phyloP scores from a whole-genome alignment of 2,888 invertebrate genomes.

The Cinara cedri region DNA sequence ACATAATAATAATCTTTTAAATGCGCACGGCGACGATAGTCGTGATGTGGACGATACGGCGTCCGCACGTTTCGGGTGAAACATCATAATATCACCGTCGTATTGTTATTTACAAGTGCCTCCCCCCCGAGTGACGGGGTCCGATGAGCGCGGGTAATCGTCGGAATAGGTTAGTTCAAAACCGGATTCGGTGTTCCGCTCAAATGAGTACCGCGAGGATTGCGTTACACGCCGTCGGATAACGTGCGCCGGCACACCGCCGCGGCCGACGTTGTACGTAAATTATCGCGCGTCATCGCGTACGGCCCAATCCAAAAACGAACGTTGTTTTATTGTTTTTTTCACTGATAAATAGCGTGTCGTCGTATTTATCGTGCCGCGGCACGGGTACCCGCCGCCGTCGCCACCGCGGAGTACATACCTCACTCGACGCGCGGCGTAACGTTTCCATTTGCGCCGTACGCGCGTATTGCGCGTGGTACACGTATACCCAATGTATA shows the following conservation, averaged over 20 bases:
- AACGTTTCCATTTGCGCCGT: slow-evolving; percentile 23
- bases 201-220: slow-evolving; percentile 1
- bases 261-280: too few species aligned
- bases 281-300: too few species aligned
- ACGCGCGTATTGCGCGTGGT: too few species aligned
- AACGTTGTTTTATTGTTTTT: slow-evolving; percentile 41
- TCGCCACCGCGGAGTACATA: neutral
- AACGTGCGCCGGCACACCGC: too few species aligned
- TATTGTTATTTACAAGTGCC: too few species aligned
- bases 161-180: slow-evolving; percentile 24
- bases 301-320: neutral
- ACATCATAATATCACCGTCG: too few species aligned
- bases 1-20: neutral
- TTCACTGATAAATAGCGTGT: slow-evolving; percentile 14
- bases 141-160: slow-evolving; percentile 31
- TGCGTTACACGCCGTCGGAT: neutral
- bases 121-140: too few species aligned
- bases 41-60: too few species aligned
- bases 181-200: slow-evolving; percentile 36
- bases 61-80: slow-evolving; percentile 30
- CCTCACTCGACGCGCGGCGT: neutral
- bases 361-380: too few species aligned
- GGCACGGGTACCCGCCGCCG: too few species aligned
- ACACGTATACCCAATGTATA: too few species aligned
- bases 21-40: too few species aligned